phyloP scores from a whole-genome alignment of 92 coral and sea anemone species.

The Paramuricea clavata region DNA sequence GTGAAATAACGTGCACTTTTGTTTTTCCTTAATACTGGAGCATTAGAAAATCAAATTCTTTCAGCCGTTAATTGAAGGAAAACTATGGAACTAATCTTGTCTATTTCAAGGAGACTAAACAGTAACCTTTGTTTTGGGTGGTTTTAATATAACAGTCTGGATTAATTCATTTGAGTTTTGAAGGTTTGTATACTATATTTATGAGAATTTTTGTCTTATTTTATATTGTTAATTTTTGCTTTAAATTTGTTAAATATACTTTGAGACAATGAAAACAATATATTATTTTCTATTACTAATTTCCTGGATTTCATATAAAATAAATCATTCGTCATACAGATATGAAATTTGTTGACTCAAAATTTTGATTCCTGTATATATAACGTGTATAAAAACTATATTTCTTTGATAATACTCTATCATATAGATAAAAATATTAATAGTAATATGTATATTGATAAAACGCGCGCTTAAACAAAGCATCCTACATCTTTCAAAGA shows the following conservation, averaged over 20 bases:
- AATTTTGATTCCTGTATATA: not conserved
- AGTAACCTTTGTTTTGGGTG: not conserved
- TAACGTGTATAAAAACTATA: too few relatives aligned
- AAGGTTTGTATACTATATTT: not conserved
- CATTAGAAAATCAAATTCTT: not conserved
- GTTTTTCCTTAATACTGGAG: not conserved
- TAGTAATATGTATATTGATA: not conserved
- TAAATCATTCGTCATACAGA: not conserved
- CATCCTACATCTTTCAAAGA: conserved; percentile 3
- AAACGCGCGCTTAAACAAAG: conserved; percentile 11
- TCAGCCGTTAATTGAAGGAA: not conserved
- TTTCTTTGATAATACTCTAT: too few relatives aligned
- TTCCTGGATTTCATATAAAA: not conserved
- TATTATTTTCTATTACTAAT: too few relatives aligned
- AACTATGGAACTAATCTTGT: not conserved
- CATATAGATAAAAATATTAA: not conserved
- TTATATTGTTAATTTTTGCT: not conserved
- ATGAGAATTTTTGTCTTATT: not conserved
- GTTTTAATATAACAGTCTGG: not conserved
- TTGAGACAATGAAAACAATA: not conserved
- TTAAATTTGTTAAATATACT: not conserved
- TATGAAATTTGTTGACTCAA: not conserved
- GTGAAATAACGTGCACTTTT: not conserved
- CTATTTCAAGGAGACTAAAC: not conserved
- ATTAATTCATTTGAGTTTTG: not conserved